Evolutionary conservation across 2,797 vertebrate species (phyloP).

Genomic region (Sebastes vulpes): DNA sequence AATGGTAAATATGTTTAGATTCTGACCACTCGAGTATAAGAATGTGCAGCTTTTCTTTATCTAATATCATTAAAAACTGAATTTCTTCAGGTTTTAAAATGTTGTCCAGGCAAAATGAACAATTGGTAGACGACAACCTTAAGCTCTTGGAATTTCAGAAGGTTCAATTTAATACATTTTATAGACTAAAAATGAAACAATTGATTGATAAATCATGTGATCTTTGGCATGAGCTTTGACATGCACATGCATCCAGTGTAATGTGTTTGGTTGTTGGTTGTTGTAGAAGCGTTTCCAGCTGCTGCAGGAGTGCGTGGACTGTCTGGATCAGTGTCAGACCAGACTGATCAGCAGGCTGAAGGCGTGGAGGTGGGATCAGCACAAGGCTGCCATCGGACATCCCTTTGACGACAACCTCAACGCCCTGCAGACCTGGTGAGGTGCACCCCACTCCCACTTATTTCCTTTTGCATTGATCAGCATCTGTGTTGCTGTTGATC

Average conservation of each 20-base stretch:
- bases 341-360: conserved; percentile 88
- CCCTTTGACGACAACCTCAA: conserved; percentile 89
- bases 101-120: background rate
- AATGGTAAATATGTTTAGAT: background rate
- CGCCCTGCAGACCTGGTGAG: conserved; percentile 89
- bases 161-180: background rate
- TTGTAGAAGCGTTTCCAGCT: conserved; percentile 84
- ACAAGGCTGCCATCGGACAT: conserved; percentile 90
- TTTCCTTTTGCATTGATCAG: background rate
- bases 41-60: background rate
- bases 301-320: conserved; percentile 83
- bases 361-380: conserved; percentile 92
- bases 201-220: background rate
- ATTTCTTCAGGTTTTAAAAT: background rate
- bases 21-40: background rate
- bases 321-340: conserved; percentile 87
- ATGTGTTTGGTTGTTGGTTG: conserved; percentile 15
- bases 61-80: background rate
- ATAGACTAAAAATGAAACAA: background rate
- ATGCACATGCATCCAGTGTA: background rate
- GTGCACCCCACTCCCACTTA: background rate
- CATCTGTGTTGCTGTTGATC: background rate
- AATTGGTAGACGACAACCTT: background rate
- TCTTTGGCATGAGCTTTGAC: background rate
- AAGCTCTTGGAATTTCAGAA: background rate